phyloP scores from a whole-genome alignment of 2,888 invertebrate species.

The Pseudococcus viburni region DNA sequence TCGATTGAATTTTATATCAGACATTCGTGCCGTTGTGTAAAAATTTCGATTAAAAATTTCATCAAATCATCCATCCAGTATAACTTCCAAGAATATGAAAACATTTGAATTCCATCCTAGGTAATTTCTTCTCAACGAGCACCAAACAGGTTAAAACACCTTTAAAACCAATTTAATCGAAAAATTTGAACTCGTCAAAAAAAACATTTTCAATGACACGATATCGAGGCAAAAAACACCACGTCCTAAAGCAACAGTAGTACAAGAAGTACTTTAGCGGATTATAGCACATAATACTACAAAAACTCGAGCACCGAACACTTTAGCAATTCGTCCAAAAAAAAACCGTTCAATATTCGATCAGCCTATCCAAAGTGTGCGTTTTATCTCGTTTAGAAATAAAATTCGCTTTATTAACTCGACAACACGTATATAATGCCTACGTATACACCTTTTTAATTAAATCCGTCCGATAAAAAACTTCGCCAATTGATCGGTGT shows the following conservation, averaged over 20 bases:
- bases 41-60: too few relatives aligned
- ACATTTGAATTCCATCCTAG: too few relatives aligned
- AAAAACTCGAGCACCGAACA: background rate
- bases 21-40: too few relatives aligned
- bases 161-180: too few relatives aligned
- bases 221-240: background rate
- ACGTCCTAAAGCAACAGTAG: background rate
- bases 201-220: background rate
- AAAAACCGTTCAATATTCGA: background rate
- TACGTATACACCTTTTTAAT: constrained; percentile 35
- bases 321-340: background rate
- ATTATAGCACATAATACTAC: background rate
- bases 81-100: too few relatives aligned
- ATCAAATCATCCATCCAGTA: too few relatives aligned
- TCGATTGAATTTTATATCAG: too few relatives aligned
- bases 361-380: background rate
- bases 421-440: constrained; percentile 22
- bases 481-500: constrained; percentile 6
- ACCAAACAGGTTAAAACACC: too few relatives aligned
- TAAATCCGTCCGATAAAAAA: constrained; percentile 12
- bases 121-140: too few relatives aligned
- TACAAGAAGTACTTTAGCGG: background rate
- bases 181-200: background rate
- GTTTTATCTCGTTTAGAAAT: constrained; percentile 5
- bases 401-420: constrained; percentile 42